phyloP scores from a whole-genome alignment of 1,140 invertebrate species.

The Drosophila guanche region DNA sequence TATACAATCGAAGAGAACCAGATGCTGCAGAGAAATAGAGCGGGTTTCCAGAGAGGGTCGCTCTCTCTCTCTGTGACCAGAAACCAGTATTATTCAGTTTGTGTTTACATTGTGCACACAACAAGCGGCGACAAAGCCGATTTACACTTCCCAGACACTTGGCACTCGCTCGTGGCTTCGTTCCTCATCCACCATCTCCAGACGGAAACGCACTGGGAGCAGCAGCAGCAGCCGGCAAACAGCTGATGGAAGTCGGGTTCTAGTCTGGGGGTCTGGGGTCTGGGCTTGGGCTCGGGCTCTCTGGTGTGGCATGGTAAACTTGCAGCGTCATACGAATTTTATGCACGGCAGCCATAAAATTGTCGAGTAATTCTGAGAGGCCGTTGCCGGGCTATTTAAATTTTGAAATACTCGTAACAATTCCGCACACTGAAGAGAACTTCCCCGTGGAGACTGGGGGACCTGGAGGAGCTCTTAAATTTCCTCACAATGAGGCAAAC shows the following conservation, averaged over 20 bases:
- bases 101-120: slow-evolving; percentile 64
- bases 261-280: background rate
- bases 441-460: slow-evolving; percentile 5
- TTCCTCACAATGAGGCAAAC: slow-evolving; percentile 56
- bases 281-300: background rate
- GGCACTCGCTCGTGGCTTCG: slow-evolving; percentile 39
- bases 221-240: slow-evolving; percentile 38
- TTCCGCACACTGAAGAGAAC: slow-evolving; percentile 52
- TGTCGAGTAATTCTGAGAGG: slow-evolving; percentile 52
- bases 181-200: slow-evolving; percentile 8
- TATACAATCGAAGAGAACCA: slow-evolving; percentile 31
- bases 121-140: slow-evolving; percentile 57
- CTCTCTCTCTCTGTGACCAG: slow-evolving; percentile 18
- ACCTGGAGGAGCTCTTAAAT: slow-evolving; percentile 46
- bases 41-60: background rate
- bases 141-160: slow-evolving; percentile 51
- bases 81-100: slow-evolving; percentile 58
- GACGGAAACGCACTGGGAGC: slow-evolving; percentile 7
- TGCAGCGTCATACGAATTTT: slow-evolving; percentile 68
- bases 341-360: slow-evolving; percentile 64
- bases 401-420: slow-evolving; percentile 53
- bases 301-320: slow-evolving; percentile 6
- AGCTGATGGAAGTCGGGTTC: slow-evolving; percentile 60
- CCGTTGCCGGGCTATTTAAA: slow-evolving; percentile 46
- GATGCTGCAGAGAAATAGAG: slow-evolving; percentile 28